Evolutionary conservation across 2,113 vertebrate species (phyloP).

Genomic region (Larimichthys polyactis): DNA sequence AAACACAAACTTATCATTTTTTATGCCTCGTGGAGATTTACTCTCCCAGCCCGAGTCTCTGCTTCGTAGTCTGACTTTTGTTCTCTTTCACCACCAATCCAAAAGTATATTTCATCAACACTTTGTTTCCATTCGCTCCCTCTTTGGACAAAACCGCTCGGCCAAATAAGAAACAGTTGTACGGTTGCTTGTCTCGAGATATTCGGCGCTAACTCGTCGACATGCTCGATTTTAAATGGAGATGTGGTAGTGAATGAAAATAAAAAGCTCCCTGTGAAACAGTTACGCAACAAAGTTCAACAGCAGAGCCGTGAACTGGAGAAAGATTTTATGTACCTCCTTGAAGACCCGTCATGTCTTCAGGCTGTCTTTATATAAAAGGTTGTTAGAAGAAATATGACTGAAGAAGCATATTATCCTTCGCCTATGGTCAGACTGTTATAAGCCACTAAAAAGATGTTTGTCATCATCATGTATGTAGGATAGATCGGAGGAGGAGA

Average conservation of each 20-base stretch:
- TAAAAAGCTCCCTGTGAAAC: neutral
- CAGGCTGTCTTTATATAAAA: neutral
- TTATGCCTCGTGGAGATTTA: constrained; percentile 37
- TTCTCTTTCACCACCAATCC: neutral
- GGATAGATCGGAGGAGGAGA: no score
- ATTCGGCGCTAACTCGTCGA: neutral
- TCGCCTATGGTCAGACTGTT: no score
- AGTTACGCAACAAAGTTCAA: neutral
- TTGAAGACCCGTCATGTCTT: neutral
- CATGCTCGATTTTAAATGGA: constrained; percentile 4
- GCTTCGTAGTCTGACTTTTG: neutral
- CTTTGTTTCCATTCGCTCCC: neutral
- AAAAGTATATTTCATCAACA: neutral
- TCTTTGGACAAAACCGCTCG: neutral
- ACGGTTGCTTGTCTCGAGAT: neutral
- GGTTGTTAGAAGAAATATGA: neutral
- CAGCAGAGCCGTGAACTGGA: neutral
- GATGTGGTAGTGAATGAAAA: neutral
- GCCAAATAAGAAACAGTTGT: constrained; percentile 22
- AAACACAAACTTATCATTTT: constrained; percentile 44
- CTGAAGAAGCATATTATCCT: neutral
- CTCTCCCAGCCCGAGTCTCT: neutral
- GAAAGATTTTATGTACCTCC: neutral
- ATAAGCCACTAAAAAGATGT: no score
- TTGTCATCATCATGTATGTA: no score